A percentile compares a stretch with the other conserved stretches of the same genome.
Conservation (phyloP, 2,113 vertebrate species). For the Bubalus kerabau region DNA sequence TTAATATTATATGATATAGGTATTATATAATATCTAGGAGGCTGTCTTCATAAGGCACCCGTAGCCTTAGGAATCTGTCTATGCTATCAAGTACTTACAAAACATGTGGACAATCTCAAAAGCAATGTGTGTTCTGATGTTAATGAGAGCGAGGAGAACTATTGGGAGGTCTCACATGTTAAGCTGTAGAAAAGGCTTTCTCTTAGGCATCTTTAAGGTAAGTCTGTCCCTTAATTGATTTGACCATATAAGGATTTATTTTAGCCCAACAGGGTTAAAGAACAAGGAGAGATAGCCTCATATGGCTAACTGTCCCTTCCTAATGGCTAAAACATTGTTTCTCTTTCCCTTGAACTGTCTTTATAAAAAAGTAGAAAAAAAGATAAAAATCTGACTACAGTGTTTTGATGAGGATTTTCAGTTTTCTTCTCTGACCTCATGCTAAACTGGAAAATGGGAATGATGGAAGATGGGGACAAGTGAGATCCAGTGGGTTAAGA, state of each 20-base stretch:
- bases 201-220: not conserved
- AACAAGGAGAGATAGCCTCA: not conserved
- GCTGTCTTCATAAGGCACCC: not conserved
- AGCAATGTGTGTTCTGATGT: not conserved
- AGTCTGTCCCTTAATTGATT: not conserved
- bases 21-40: not conserved
- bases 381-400: not conserved
- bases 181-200: not conserved
- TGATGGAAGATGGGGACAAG: not conserved
- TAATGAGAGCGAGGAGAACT: not conserved
- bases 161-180: not conserved
- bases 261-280: not conserved
- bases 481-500: not conserved
- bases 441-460: not conserved
- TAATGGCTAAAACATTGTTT: not conserved
- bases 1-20: not conserved
- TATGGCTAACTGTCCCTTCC: not conserved
- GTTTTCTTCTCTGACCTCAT: not conserved
- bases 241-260: not conserved
- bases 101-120: not conserved
- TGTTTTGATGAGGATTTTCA: not conserved
- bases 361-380: not conserved
- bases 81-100: not conserved
- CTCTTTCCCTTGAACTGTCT: not conserved
- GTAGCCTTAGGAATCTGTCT: not conserved